Conservation (phyloP, 2,888 invertebrate genomes). For the Drosophila cognata region DNA sequence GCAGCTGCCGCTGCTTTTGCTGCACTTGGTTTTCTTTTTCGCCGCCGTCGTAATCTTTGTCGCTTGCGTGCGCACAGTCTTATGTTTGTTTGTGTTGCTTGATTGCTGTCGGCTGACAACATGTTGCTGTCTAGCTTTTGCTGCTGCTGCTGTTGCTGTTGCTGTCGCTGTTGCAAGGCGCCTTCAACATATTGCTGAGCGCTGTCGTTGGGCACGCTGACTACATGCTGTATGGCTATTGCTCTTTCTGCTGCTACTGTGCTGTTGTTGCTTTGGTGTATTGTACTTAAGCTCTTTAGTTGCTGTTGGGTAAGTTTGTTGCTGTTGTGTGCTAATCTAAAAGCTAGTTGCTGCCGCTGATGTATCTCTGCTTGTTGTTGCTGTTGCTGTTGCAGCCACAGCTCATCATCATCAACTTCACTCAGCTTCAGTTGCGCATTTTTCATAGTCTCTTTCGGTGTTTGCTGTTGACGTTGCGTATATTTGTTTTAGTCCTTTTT, state of each 20-base stretch:
- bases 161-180: constrained; percentile 41
- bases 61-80: constrained; percentile 83
- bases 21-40: constrained; percentile 78
- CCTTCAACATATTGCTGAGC: constrained; percentile 64
- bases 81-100: constrained; percentile 76
- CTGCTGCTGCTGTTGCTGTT: constrained; percentile 47
- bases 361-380: constrained; percentile 6
- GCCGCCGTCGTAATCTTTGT: constrained; percentile 81
- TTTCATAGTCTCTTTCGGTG: constrained; percentile 81
- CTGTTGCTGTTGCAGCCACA: constrained; percentile 53
- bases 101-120: constrained; percentile 56
- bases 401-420: constrained; percentile 77
- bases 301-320: constrained; percentile 63
- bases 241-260: constrained; percentile 44
- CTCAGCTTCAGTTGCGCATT: constrained; percentile 79
- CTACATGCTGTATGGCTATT: constrained; percentile 65
- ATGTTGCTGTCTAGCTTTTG: constrained; percentile 60
- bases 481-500: constrained; percentile 39
- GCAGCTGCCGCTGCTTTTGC: constrained; percentile 46
- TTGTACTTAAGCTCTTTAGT: constrained; percentile 78
- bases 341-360: constrained; percentile 42
- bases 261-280: constrained; percentile 58
- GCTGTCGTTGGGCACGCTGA: constrained; percentile 32
- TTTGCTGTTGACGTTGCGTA: constrained; percentile 73
- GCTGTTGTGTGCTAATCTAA: constrained; percentile 54